Percentiles rank a stretch among this genome's conserved stretches.
Evolutionary conservation across 2,113 vertebrate species (phyloP).

Genomic region (Tetrao urogallus): DNA sequence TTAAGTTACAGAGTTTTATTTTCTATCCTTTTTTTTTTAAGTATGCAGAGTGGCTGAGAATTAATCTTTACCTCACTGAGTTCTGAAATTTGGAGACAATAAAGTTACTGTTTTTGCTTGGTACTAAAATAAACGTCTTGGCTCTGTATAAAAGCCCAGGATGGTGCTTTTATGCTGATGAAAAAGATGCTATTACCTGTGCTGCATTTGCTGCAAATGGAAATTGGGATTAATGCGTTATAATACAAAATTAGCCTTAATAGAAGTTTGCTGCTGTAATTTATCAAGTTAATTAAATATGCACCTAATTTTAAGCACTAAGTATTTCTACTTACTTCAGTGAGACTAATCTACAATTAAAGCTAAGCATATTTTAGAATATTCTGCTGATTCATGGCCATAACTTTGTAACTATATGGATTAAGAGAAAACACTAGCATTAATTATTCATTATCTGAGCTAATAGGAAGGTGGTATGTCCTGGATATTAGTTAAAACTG

Average conservation of each 20-base stretch:
- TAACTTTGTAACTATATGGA: not conserved
- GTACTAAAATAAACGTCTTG: not conserved
- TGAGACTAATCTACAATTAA: not conserved
- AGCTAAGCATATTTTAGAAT: slow-evolving; percentile 7
- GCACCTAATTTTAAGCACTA: slow-evolving; percentile 47
- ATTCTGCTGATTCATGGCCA: not conserved
- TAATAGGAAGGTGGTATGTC: not conserved
- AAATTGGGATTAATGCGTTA: slow-evolving; percentile 27
- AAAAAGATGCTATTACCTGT: not conserved
- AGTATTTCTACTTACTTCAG: not conserved
- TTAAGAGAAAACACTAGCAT: not conserved
- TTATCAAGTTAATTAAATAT: slow-evolving; percentile 33
- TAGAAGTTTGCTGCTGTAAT: not conserved
- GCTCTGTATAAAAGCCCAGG: not conserved
- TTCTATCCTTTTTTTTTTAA: not conserved
- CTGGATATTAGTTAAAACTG: not conserved
- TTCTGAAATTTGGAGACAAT: not conserved
- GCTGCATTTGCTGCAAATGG: not conserved
- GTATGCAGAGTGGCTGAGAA: not conserved
- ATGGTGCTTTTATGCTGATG: not conserved
- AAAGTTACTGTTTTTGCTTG: not conserved
- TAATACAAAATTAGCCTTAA: slow-evolving; percentile 50
- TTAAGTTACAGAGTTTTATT: not conserved
- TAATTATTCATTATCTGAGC: not conserved
- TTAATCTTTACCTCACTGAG: not conserved